A percentile compares a stretch with the other conserved stretches of the same genome.
phyloP scores from a whole-genome alignment of 1,140 invertebrate species.

The Brachionus sp. region DNA sequence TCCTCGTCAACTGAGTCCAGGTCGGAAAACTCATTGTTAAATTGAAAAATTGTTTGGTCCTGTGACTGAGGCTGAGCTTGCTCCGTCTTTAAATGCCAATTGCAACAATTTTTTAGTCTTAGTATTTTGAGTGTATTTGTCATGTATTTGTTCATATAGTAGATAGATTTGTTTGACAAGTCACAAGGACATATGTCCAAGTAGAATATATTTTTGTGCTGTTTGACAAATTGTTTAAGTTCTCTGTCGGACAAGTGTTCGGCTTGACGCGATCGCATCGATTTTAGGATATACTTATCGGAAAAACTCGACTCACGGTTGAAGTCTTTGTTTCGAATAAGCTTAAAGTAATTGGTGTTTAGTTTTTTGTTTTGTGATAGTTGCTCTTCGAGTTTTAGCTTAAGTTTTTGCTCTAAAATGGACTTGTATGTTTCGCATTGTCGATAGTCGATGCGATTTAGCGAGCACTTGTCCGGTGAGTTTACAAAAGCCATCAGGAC shows the following conservation, averaged over 20 bases:
- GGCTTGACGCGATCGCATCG: neutral
- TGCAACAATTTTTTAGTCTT: constrained; percentile 18
- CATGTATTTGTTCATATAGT: constrained; percentile 13
- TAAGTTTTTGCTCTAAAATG: neutral
- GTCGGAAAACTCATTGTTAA: constrained; percentile 20
- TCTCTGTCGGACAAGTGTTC: constrained; percentile 12
- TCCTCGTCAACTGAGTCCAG: constrained; percentile 11
- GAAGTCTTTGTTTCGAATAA: neutral
- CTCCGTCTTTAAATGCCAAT: neutral
- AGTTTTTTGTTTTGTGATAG: neutral
- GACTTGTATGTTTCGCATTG: constrained; percentile 3
- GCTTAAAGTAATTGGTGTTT: neutral
- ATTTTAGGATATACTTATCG: constrained; percentile 1
- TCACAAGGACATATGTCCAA: constrained; percentile 28
- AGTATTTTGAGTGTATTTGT: neutral
- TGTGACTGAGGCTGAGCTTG: neutral
- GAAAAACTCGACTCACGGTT: neutral
- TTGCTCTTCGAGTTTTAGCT: neutral
- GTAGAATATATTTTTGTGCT: constrained; percentile 21
- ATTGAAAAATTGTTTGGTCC: constrained; percentile 5
- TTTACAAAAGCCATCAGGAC: constrained; percentile 17
- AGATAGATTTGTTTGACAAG: neutral
- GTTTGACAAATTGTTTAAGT: constrained; percentile 10
- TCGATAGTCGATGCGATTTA: constrained; percentile 12
- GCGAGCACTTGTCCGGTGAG: neutral